A percentile compares a stretch with the other conserved stretches of the same genome.
Evolutionary conservation across 2,888 invertebrate species (phyloP).

Genomic region (Meghimatium bilineatum): DNA sequence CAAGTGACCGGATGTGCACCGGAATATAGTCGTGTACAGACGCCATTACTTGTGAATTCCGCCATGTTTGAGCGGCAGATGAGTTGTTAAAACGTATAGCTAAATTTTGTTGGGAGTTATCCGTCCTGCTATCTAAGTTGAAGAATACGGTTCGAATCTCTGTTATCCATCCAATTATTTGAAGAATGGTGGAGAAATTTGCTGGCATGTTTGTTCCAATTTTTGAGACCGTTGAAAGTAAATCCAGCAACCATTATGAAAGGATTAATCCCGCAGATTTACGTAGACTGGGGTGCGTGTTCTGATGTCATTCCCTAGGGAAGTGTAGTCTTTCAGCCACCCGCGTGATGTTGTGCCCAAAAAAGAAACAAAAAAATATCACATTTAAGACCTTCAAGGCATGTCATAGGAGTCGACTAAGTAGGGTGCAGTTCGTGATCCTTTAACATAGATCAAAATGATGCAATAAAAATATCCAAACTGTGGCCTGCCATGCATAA

Average conservation of each 20-base stretch:
- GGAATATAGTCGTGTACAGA: slow-evolving; percentile 28
- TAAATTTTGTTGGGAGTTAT: background rate
- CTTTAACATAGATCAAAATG: no score
- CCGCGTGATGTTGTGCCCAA: no score
- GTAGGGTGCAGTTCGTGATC: no score
- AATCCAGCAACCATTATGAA: background rate
- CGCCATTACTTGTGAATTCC: slow-evolving; percentile 29
- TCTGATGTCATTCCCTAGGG: no score
- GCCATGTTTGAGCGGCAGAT: background rate
- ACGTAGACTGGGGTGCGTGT: no score
- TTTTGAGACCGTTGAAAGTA: background rate
- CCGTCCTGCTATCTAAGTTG: background rate
- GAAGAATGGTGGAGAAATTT: background rate
- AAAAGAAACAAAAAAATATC: no score
- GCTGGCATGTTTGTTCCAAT: background rate
- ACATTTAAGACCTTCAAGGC: no score
- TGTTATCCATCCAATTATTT: background rate
- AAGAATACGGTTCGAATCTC: background rate
- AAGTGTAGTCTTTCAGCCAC: no score
- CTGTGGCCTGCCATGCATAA: no score
- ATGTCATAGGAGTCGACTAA: no score
- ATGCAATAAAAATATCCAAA: no score
- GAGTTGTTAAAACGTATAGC: background rate
- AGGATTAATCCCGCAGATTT: background rate
- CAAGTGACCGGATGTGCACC: slow-evolving; percentile 7